Evolutionary conservation across 2,888 invertebrate genomes (phyloP), one percentile per base, ranked within the genome.

Genomic region (Thelaira solivaga): DNA sequence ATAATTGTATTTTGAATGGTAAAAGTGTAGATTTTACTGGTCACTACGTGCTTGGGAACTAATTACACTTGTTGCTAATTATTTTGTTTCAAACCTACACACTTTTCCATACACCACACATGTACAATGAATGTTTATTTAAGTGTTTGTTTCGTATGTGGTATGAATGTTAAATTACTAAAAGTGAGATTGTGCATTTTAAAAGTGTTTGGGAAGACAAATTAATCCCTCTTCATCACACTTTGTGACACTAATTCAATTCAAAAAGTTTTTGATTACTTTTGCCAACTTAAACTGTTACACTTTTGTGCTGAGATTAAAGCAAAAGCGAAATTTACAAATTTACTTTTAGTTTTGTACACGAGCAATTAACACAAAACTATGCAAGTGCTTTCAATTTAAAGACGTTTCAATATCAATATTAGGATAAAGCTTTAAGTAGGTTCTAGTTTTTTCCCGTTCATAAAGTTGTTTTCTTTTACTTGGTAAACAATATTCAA

Each of bases 41-140:
- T 16, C 45, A 57, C 11, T 55, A 62, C 55, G 55, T 45, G 55
- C 34, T 47, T 36, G 34, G 57, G 34, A 76, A 76, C 64, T 64
- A 64, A 76, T 76, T 64, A 76, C 69, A 76, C 68, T 76, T 69
- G 71, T 72, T 76, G 76, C 71, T 67, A 67, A 72, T 76, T 65
- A 71, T 65, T 51, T 55, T 67, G 22, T 18, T 34, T 18, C 10
- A 41, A 41, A 41, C 36, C 20, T 10, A 29, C 16, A 65, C 18
- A 51, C 41, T 29, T 6, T 47, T 45, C 13, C 5, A 24, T 47
- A 20, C 13, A 18, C 24, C 36, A 62, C n/a, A n/a, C n/a, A n/a
- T n/a, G n/a, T 49, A n/a, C 18, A 45, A 26, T 45, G 45, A 20
- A 13, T 45, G 45, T 34, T 36, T 43, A 61, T 29, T n/a, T 8